Base-by-base conservation (phyloP, 2,888 invertebrate genomes). In the Phengaris arion region DNA sequence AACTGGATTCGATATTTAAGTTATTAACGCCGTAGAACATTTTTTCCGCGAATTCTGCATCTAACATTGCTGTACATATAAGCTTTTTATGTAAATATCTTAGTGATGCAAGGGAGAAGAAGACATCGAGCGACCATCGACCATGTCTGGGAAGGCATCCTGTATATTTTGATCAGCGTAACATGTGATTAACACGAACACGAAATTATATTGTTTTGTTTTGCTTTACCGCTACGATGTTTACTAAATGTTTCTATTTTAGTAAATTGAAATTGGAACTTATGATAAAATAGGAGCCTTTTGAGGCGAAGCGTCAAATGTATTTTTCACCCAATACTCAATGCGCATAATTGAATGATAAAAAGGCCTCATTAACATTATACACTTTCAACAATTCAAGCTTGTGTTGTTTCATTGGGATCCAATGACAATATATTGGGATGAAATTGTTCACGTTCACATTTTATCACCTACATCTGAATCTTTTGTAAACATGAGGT, bases 311-410 rank as follows among this genome's bases (percentile, higher is more conserved):
- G 83, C 87, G 87, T 89, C 89, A 88, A 86, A 92, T 91, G 93
- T 93, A 93, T 91, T 93, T 93, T 93, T 93, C 93, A 93, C 93
- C 93, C 93, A 93, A 93, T 92, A 92, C 93, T 93, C 93, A 92
- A 84, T 92, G 91, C 86, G 86, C 91, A 83, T 85, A 85, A 86
- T 84, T 86, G 81, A 83, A 86, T 87, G 52, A 72, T 72, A 87
- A 89, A 87, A 88, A 89, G 86, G 91, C 90, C 89, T 89, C 87
- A 93, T 92, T 93, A 93, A 93, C 93, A 64, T 64, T 85, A 81
- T 83, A 84, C 85, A 84, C 83, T 84, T 85, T 82, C 82, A 86
- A 85, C 79, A 84, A 82, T 87, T 87, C 85, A 86, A 84, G 92
- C 92, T 93, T 93, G 91, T 86, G 89, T 88, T 92, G 90, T 91